These are phyloP conservation scores for Coreoperca whiteheadi DNA, from an alignment of 2,113 vertebrate genomes.

Conservation along the genomic window DNA sequence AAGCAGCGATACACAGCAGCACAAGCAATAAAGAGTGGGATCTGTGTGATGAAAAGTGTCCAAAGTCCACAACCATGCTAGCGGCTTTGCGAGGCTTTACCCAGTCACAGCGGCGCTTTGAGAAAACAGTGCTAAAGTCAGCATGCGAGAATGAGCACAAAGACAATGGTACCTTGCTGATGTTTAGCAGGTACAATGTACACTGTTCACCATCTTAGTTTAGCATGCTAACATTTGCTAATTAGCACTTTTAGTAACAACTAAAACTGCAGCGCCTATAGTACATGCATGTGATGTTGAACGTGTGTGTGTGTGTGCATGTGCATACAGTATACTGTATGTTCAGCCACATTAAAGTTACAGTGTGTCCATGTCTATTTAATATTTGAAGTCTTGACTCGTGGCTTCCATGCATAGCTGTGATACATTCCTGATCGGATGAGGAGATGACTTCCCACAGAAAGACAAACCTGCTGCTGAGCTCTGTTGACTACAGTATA, in stretches of 20 bases:
- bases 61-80: not conserved
- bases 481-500: constrained; percentile 35
- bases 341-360: not conserved
- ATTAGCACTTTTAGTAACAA: not conserved
- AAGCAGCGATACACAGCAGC: constrained; percentile 17
- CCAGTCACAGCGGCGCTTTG: not conserved
- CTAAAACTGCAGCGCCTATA: not conserved
- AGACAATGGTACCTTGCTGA: not conserved
- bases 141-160: not conserved
- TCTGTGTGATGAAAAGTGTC: constrained; percentile 5
- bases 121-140: constrained; percentile 3
- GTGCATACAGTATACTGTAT: not conserved
- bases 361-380: not conserved
- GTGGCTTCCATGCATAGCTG: not conserved
- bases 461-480: constrained; percentile 37
- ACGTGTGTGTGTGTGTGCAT: not conserved
- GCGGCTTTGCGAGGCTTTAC: not conserved
- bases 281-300: not conserved
- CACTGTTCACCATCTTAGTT: not conserved
- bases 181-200: not conserved
- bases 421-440: not conserved
- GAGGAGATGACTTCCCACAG: constrained; percentile 30
- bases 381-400: constrained; percentile 10
- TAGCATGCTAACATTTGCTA: not conserved
- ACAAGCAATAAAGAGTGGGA: constrained; percentile 4